Evolutionary conservation across 1,140 invertebrate genomes (phyloP).

Genomic region (Lethrus apterus): DNA sequence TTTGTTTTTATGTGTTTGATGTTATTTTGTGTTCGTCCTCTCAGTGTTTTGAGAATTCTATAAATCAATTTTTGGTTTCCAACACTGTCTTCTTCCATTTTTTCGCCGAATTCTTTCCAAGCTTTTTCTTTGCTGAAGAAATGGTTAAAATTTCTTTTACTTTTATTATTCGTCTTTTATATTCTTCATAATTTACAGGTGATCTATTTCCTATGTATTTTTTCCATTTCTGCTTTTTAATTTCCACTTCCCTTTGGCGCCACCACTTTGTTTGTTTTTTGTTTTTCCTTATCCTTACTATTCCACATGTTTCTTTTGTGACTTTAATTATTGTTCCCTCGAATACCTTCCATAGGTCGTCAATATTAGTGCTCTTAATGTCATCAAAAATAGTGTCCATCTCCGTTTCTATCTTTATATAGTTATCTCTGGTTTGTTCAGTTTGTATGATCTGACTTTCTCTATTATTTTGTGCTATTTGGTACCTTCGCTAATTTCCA

Average conservation of each 20-base stretch:
- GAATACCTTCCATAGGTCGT: neutral
- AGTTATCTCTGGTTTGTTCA: neutral
- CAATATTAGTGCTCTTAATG: neutral
- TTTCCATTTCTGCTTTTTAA: constrained; percentile 3
- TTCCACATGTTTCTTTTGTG: too few relatives aligned
- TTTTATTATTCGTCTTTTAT: neutral
- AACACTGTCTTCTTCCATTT: too few relatives aligned
- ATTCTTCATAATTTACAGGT: neutral
- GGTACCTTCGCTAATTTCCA: neutral
- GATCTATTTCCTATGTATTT: neutral
- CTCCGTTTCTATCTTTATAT: neutral
- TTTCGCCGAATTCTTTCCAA: neutral
- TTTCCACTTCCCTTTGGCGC: too few relatives aligned
- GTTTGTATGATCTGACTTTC: constrained; percentile 2
- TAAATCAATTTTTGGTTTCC: constrained; percentile 4
- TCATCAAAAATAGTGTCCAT: neutral
- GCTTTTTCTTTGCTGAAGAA: neutral
- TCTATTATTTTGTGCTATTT: neutral
- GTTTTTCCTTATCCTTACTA: too few relatives aligned
- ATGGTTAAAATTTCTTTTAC: neutral
- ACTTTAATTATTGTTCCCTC: too few relatives aligned
- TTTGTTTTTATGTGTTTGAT: neutral
- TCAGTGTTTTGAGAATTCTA: constrained; percentile 1
- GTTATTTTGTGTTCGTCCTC: neutral
- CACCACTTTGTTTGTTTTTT: too few relatives aligned